Percentiles rank a stretch among this genome's conserved stretches.
Evolutionary conservation across 1,140 invertebrate species (phyloP).

Genomic region (Dendroctonus valens): DNA sequence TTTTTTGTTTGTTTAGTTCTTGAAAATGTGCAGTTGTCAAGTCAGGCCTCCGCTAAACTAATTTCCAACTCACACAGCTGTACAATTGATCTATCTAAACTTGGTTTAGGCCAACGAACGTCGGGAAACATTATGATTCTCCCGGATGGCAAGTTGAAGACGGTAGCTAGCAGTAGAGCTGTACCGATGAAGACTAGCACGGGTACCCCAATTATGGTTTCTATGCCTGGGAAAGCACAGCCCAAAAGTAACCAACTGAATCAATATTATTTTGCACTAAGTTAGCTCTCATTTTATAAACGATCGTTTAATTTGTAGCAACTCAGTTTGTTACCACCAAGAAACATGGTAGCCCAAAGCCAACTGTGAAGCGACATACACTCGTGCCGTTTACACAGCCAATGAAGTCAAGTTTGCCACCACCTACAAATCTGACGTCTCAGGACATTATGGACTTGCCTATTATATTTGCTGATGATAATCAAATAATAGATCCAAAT

Average conservation of each 20-base stretch:
- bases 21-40: slow-evolving; percentile 43
- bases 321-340: not conserved
- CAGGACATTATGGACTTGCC: slow-evolving; percentile 65
- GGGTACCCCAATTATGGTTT: slow-evolving; percentile 23
- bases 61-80: slow-evolving; percentile 37
- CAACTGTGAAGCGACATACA: slow-evolving; percentile 35
- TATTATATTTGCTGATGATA: slow-evolving; percentile 66
- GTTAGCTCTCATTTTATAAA: no score
- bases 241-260: slow-evolving; percentile 5
- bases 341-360: slow-evolving; percentile 13
- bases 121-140: slow-evolving; percentile 39
- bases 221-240: slow-evolving; percentile 17
- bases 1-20: slow-evolving; percentile 36
- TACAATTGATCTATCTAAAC: slow-evolving; percentile 42
- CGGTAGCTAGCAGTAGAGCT: slow-evolving; percentile 8
- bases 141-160: slow-evolving; percentile 45
- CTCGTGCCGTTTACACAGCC: slow-evolving; percentile 24
- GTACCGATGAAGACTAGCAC: slow-evolving; percentile 27
- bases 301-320: not conserved
- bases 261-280: not conserved
- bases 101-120: slow-evolving; percentile 32
- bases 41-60: slow-evolving; percentile 37
- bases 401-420: slow-evolving; percentile 36
- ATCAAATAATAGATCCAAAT: slow-evolving; percentile 52
- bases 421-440: slow-evolving; percentile 55